These are phyloP conservation scores for Acronicta alni DNA, from an alignment of 2,888 invertebrate species.

Conservation along the genomic window DNA sequence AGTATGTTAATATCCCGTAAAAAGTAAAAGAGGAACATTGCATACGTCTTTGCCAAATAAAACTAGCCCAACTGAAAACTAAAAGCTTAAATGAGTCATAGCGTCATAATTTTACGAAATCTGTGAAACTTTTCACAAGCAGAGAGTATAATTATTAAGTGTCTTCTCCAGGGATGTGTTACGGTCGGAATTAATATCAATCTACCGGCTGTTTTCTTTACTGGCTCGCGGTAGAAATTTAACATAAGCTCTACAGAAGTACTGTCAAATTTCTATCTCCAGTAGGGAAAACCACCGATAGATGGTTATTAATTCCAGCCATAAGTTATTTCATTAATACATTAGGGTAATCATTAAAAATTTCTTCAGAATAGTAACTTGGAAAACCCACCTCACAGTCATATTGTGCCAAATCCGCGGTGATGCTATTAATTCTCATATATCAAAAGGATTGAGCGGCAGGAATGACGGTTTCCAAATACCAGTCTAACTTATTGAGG, in stretches of 20 bases:
- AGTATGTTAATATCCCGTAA: conserved; percentile 10
- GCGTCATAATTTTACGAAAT: conserved; percentile 12
- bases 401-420: conserved; percentile 19
- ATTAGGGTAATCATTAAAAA: no score
- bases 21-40: conserved; percentile 7
- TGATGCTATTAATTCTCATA: conserved; percentile 24
- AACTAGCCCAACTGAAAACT: not conserved
- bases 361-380: not conserved
- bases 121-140: conserved; percentile 17
- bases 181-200: no score
- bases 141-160: conserved; percentile 4
- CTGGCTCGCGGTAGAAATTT: no score
- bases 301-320: no score
- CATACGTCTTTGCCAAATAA: not conserved
- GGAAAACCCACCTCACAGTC: conserved; percentile 43
- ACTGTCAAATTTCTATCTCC: no score
- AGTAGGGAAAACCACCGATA: no score
- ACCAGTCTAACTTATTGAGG: conserved; percentile 7
- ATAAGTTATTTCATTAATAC: no score
- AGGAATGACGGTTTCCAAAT: conserved; percentile 19
- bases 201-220: no score
- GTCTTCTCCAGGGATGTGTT: not conserved
- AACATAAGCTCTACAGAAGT: no score
- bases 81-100: not conserved
- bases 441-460: conserved; percentile 7